Conservation (phyloP, 2,797 vertebrate species). For the Meriones psammophilus region DNA sequence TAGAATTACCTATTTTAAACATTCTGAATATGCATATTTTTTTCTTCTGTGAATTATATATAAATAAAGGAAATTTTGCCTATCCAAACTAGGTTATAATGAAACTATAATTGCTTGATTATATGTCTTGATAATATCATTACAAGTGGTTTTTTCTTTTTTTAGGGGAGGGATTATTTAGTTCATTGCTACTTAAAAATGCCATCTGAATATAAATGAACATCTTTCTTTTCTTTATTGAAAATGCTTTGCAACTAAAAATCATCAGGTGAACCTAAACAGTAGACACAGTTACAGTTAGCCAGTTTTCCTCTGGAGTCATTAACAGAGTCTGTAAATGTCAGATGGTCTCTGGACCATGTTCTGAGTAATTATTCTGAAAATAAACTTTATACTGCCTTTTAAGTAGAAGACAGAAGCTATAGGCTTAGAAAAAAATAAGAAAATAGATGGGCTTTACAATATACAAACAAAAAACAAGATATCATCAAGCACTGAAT, state of each 20-base stretch:
- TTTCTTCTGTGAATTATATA: conserved; percentile 33
- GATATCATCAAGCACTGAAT: not conserved
- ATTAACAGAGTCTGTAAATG: conserved; percentile 29
- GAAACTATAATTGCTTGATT: conserved; percentile 28
- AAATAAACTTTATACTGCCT: conserved; percentile 38
- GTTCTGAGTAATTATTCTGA: conserved; percentile 59
- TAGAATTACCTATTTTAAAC: conserved; percentile 34
- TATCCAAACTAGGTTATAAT: not conserved
- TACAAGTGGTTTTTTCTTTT: not conserved
- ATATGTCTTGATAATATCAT: conserved; percentile 21
- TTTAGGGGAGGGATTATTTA: not conserved
- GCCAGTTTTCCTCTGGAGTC: conserved; percentile 6
- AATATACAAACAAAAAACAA: conserved; percentile 58
- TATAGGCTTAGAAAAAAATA: conserved; percentile 39
- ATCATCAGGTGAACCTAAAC: conserved; percentile 14
- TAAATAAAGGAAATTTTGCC: conserved; percentile 60
- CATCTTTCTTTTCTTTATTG: conserved; percentile 36
- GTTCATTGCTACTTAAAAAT: too few species aligned
- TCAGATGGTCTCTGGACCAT: not conserved
- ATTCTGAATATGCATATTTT: conserved; percentile 49
- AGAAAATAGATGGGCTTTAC: conserved; percentile 48
- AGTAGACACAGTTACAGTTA: not conserved
- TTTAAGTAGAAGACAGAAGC: conserved; percentile 21
- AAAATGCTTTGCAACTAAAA: conserved; percentile 55
- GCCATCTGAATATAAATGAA: conserved; percentile 36